Conservation (phyloP, 2,113 vertebrate genomes). For the Asarcornis scutulata region DNA sequence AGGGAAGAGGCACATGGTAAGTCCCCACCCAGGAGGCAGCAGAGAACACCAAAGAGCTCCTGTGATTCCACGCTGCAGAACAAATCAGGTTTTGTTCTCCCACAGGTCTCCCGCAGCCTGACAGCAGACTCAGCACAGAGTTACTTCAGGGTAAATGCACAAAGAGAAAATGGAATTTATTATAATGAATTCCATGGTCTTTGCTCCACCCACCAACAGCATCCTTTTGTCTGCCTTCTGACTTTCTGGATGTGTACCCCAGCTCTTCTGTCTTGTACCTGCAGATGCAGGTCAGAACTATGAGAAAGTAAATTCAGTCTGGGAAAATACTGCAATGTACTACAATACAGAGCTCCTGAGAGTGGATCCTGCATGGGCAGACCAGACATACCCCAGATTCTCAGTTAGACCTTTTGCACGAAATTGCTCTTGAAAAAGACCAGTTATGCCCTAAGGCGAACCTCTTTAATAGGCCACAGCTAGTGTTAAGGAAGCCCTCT, state of each 20-base stretch:
- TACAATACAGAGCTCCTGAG: background rate
- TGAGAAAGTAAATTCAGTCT: background rate
- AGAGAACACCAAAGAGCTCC: background rate
- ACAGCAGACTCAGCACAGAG: background rate
- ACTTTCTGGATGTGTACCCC: background rate
- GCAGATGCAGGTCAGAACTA: background rate
- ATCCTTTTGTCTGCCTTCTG: background rate
- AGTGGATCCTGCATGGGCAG: fast-evolving
- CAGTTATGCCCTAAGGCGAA: background rate
- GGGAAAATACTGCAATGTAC: background rate
- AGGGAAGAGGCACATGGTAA: background rate
- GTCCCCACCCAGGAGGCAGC: background rate
- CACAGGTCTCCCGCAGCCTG: background rate
- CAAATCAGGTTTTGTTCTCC: background rate
- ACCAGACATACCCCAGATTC: background rate
- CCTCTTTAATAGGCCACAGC: background rate
- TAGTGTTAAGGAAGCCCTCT: background rate
- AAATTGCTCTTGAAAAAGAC: background rate
- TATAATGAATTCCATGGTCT: background rate
- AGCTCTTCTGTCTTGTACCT: background rate
- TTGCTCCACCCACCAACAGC: background rate
- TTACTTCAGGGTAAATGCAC: background rate
- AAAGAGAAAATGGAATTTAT: background rate
- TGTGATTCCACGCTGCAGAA: background rate
- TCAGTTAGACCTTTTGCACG: background rate